These are phyloP conservation scores for Drosophila punjabiensis DNA, from an alignment of 1,140 invertebrate species.

Conservation along the genomic window DNA sequence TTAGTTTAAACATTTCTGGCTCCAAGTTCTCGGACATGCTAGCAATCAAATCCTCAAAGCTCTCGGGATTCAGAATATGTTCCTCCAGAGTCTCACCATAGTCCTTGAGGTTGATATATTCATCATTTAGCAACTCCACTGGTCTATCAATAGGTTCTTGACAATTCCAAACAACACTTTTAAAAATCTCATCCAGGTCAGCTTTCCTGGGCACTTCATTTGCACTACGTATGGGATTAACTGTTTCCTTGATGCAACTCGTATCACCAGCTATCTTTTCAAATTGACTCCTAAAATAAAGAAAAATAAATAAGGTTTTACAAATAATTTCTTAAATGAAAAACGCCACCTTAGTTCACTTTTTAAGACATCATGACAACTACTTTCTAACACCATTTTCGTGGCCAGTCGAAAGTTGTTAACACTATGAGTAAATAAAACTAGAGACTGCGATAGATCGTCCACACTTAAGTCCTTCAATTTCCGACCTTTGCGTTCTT, in stretches of 20 bases:
- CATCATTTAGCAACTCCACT: background rate
- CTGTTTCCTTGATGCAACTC: background rate
- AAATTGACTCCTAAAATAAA: background rate
- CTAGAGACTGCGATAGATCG: slow-evolving; percentile 1
- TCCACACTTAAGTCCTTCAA: background rate
- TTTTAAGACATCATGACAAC: too few relatives aligned
- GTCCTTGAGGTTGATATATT: too few relatives aligned
- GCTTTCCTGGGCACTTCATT: too few relatives aligned
- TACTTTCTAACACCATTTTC: too few relatives aligned
- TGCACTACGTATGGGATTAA: background rate
- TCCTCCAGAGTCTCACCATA: background rate
- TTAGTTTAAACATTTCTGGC: too few relatives aligned
- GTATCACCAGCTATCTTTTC: background rate
- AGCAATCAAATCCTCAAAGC: slow-evolving; percentile 4
- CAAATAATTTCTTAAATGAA: too few relatives aligned
- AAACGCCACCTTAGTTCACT: too few relatives aligned
- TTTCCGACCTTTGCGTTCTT: background rate
- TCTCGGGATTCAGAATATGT: background rate
- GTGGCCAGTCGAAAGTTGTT: too few relatives aligned
- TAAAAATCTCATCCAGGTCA: background rate
- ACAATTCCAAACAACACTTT: background rate
- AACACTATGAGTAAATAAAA: slow-evolving; percentile 12
- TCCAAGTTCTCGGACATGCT: slow-evolving; percentile 9
- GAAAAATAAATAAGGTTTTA: too few relatives aligned
- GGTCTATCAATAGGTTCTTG: background rate